phyloP scores from a whole-genome alignment of 2,797 vertebrate species.

The Allobates femoralis region DNA sequence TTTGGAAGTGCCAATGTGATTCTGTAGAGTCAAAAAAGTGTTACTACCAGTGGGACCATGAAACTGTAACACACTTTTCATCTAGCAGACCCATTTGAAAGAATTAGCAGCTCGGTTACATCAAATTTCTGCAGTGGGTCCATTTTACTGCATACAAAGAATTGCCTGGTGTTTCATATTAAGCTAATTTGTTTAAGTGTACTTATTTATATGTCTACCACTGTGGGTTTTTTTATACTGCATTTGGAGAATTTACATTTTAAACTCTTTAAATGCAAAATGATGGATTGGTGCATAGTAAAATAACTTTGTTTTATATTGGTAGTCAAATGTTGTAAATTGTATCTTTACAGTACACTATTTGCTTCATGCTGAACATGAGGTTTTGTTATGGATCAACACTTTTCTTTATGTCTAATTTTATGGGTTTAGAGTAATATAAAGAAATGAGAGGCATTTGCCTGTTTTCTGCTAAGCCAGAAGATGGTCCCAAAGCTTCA shows the following conservation, averaged over 20 bases:
- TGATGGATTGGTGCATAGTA: slow-evolving; percentile 19
- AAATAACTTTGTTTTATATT: slow-evolving; percentile 37
- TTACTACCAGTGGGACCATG: too few relatives aligned
- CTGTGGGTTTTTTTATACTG: background rate
- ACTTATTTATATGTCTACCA: too few relatives aligned
- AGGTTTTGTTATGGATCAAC: slow-evolving; percentile 56
- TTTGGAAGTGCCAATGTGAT: too few relatives aligned
- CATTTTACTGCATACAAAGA: background rate
- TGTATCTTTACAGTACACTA: slow-evolving; percentile 42
- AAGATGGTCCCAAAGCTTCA: background rate
- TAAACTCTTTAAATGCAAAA: background rate
- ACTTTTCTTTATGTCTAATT: slow-evolving; percentile 45
- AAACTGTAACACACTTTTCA: too few relatives aligned
- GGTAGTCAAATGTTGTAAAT: slow-evolving; percentile 47
- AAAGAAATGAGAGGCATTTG: slow-evolving; percentile 35
- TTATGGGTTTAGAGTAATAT: slow-evolving; percentile 48
- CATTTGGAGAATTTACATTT: background rate
- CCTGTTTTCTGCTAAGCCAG: slow-evolving; percentile 31
- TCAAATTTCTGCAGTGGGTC: background rate
- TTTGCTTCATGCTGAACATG: slow-evolving; percentile 43
- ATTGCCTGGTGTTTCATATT: background rate
- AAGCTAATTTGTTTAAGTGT: background rate
- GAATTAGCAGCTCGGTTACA: background rate
- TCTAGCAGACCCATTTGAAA: background rate
- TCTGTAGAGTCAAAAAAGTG: too few relatives aligned